These are phyloP conservation scores for Sicus ferrugineus DNA, from an alignment of 2,888 invertebrate species.

Conservation along the genomic window DNA sequence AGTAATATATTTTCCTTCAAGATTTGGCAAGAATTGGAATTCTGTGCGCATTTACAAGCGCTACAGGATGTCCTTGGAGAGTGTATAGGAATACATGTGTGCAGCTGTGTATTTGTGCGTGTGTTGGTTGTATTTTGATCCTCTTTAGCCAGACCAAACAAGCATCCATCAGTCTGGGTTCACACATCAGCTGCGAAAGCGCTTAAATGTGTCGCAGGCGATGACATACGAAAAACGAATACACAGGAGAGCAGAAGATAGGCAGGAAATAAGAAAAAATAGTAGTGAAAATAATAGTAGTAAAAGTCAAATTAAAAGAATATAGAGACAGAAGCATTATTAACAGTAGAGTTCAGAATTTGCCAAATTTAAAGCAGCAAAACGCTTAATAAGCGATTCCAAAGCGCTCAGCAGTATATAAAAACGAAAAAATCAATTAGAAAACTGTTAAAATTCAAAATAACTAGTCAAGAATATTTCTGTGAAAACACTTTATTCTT, in stretches of 20 bases:
- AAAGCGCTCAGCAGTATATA: no score
- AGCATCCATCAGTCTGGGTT: slow-evolving; percentile 15
- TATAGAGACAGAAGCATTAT: no score
- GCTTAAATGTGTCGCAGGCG: background rate
- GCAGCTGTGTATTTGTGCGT: background rate
- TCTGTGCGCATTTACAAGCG: slow-evolving; percentile 1
- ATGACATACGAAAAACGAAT: background rate
- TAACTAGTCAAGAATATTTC: no score
- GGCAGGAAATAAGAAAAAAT: background rate
- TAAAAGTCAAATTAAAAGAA: no score
- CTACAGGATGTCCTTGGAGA: background rate
- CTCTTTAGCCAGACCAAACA: slow-evolving; percentile 1
- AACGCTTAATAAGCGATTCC: no score
- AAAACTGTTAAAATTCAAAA: no score
- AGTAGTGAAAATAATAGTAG: background rate
- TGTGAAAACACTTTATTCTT: no score
- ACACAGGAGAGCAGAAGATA: background rate
- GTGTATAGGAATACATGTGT: background rate
- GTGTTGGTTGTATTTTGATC: no score
- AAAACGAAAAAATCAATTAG: no score
- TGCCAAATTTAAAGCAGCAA: no score
- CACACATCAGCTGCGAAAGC: slow-evolving; percentile 19
- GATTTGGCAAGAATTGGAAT: slow-evolving; percentile 21
- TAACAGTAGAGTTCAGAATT: no score
- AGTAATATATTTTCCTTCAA: slow-evolving; percentile 4